These are phyloP conservation scores for Fulica atra DNA, from an alignment of 2,113 vertebrate genomes.

Conservation along the genomic window DNA sequence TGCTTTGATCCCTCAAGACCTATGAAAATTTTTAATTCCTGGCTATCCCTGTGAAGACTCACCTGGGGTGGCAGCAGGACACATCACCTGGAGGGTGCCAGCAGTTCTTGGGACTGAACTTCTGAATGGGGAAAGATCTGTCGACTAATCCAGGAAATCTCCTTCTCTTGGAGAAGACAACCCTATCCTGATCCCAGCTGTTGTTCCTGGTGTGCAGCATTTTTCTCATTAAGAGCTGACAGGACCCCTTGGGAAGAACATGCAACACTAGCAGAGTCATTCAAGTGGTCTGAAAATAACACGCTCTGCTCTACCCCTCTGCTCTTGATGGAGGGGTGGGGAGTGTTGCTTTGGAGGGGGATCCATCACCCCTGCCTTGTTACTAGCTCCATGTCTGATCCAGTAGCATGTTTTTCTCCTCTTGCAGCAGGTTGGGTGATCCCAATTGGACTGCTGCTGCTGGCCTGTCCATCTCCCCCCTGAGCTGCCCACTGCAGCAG, in stretches of 20 bases:
- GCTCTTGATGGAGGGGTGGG: background rate
- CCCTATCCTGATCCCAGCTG: background rate
- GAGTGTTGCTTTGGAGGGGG: background rate
- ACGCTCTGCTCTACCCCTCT: accelerated
- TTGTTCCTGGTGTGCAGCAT: background rate
- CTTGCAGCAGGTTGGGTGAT: background rate
- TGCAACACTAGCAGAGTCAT: background rate
- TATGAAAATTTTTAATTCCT: background rate
- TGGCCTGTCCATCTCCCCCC: background rate
- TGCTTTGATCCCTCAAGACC: background rate
- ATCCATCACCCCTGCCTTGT: background rate
- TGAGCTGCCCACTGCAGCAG: accelerated
- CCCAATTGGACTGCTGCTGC: background rate
- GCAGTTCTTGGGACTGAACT: background rate
- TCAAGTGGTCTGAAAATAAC: background rate
- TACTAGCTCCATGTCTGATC: background rate
- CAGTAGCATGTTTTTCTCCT: background rate
- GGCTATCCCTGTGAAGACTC: background rate
- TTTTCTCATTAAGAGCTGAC: background rate
- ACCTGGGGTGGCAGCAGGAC: background rate
- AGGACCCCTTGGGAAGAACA: background rate
- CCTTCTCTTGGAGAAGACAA: background rate
- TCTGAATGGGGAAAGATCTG: background rate
- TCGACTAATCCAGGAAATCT: background rate
- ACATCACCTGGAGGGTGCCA: background rate